Percentiles rank a stretch among this genome's conserved stretches.
phyloP scores from a whole-genome alignment of 2,888 invertebrate genomes.

The Tyria jacobaeae region DNA sequence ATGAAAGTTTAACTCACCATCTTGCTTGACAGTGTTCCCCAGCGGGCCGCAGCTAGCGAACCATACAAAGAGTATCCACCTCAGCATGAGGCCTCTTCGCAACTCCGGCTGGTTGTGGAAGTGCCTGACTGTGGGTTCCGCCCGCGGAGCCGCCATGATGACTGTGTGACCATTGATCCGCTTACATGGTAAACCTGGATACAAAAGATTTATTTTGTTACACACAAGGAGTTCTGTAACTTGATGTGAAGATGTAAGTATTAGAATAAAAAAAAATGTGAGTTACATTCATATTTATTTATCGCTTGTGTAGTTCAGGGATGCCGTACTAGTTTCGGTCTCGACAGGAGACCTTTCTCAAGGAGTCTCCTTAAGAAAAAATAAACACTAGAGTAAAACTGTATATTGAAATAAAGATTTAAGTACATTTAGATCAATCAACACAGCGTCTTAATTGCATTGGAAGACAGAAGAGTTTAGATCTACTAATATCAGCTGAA shows the following conservation, averaged over 20 bases:
- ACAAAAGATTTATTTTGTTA: background rate
- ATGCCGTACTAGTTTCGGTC: too few species aligned
- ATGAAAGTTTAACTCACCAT: slow-evolving; percentile 67
- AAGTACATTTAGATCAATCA: background rate
- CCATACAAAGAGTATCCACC: slow-evolving; percentile 79
- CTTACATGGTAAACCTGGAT: slow-evolving; percentile 39
- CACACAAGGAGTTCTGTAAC: background rate
- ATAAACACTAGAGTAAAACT: too few species aligned
- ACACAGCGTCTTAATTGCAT: background rate
- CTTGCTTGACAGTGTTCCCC: slow-evolving; percentile 81
- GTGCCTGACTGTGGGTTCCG: slow-evolving; percentile 76
- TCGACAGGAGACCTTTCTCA: too few species aligned
- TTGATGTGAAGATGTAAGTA: background rate
- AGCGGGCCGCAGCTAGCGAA: slow-evolving; percentile 78
- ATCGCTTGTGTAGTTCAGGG: too few species aligned
- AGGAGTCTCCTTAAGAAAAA: too few species aligned
- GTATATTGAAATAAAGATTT: too few species aligned
- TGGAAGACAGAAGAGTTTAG: background rate
- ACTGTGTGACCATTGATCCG: slow-evolving; percentile 56
- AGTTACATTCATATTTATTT: too few species aligned
- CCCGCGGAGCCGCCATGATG: slow-evolving; percentile 67
- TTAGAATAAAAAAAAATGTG: too few species aligned
- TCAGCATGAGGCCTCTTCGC: slow-evolving; percentile 76
- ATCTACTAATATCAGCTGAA: too few species aligned
- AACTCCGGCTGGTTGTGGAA: slow-evolving; percentile 83